Conservation (phyloP, 2,888 invertebrate species). For the Spisula subtruncata region DNA sequence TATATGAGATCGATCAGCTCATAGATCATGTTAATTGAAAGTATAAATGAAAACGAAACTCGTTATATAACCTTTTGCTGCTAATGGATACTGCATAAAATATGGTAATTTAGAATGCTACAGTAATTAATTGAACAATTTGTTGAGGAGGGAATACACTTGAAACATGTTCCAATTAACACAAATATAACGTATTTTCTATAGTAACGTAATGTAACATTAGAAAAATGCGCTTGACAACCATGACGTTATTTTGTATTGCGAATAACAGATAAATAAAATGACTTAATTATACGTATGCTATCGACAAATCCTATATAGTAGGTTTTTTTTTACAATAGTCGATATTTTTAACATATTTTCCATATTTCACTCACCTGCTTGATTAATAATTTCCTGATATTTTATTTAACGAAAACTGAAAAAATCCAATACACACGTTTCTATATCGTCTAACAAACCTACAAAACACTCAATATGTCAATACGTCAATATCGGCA, state of each 20-base stretch:
- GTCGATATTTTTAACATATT: background rate
- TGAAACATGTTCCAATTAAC: too few relatives aligned
- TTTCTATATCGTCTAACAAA: background rate
- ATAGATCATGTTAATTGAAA: too few relatives aligned
- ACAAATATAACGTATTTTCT: background rate
- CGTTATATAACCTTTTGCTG: too few relatives aligned
- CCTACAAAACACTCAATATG: background rate
- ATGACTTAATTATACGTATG: too few relatives aligned
- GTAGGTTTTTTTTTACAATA: background rate
- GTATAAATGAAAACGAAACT: too few relatives aligned
- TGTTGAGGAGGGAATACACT: too few relatives aligned
- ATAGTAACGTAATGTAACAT: background rate
- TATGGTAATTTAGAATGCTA: too few relatives aligned
- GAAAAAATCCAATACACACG: background rate
- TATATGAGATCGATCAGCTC: too few relatives aligned
- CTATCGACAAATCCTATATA: too few relatives aligned
- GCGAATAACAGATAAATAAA: background rate
- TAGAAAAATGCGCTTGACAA: background rate
- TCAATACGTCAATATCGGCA: background rate
- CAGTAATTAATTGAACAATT: too few relatives aligned
- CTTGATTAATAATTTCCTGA: background rate
- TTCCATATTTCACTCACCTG: background rate
- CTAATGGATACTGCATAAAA: too few relatives aligned
- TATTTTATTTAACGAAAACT: background rate
- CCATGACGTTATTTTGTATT: background rate